phyloP scores from a whole-genome alignment of 2,113 vertebrate species.

The Pterocles gutturalis region DNA sequence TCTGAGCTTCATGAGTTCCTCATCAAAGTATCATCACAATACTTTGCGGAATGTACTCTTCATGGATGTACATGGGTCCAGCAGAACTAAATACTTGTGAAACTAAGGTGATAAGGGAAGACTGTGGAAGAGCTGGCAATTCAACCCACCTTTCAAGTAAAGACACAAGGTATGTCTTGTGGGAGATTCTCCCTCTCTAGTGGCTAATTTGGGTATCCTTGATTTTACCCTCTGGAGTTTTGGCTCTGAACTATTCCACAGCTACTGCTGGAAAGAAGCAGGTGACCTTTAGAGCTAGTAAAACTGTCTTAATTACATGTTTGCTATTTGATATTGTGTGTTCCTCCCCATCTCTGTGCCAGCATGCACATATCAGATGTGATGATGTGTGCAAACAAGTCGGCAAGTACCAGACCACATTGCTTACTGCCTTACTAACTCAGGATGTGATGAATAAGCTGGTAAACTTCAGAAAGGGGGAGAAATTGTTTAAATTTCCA shows the following conservation, averaged over 20 bases:
- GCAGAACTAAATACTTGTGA: neutral
- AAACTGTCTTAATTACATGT: neutral
- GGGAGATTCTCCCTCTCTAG: neutral
- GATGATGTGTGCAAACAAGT: neutral
- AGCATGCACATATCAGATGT: neutral
- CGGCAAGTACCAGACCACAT: neutral
- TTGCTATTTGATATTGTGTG: neutral
- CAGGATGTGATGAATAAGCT: neutral
- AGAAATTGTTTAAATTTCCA: neutral
- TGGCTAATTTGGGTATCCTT: neutral
- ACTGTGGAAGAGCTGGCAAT: neutral
- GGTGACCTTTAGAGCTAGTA: neutral
- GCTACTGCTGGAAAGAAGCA: neutral
- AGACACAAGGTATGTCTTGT: neutral
- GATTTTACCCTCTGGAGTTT: neutral
- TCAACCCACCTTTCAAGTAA: neutral
- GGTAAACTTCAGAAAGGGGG: neutral
- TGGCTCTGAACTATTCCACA: neutral
- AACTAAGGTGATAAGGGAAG: neutral
- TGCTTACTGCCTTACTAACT: neutral
- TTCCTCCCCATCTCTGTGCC: neutral
- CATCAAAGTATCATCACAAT: fast-evolving
- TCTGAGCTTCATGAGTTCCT: neutral
- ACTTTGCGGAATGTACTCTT: neutral
- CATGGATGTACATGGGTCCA: neutral